Evolutionary conservation across 2,797 vertebrate genomes (phyloP), one percentile per base, ranked within the genome.

Genomic region (Balearica regulorum): DNA sequence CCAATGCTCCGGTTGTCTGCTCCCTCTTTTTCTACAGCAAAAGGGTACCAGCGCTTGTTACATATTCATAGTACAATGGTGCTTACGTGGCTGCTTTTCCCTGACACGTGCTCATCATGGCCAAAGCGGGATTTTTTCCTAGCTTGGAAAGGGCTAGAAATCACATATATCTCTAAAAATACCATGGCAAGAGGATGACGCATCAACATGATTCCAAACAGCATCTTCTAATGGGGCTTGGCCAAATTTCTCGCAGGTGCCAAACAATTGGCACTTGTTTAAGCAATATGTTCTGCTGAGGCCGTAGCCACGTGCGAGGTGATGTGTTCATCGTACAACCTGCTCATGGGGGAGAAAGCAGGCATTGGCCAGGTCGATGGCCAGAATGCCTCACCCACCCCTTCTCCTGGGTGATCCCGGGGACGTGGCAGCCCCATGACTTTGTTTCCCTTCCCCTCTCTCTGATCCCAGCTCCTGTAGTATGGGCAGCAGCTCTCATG

Each of bases 121-220:
- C 73, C 66, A 62, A 72, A 76, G 62, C 11, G 17, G 44, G n/a
- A 41, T 35, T 46, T 82, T 77, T 76, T 65, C 13, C 66, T 81
- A 46, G 39, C 28, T 10, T 5, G 11, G 72, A 43, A 81, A 76
- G 51, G 39, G 24, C 72, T 83, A 25, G 69, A 90, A 96, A 93
- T 79, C 65, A 64, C 53, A 71, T 55, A 46, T 51, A 61, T 8
- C 72, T 85, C 90, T 96, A 86, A 96, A 97, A 96, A 76, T 90
- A 82, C 62, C 3, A 3, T 41, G 54, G 65, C 49, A 65, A 81
- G 70, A 69, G 57, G 68, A 78, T 94, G 91, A 81, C 3, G 1
- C 75, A 49, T 54, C 79, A 81, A 8, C 51, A 5, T 25, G 17
- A 65, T 73, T 92, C 48, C 51, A 73, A 78, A 29, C 31, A 54